Base-by-base conservation (phyloP, 2,797 vertebrate species). In the Diglossa cyanea region DNA sequence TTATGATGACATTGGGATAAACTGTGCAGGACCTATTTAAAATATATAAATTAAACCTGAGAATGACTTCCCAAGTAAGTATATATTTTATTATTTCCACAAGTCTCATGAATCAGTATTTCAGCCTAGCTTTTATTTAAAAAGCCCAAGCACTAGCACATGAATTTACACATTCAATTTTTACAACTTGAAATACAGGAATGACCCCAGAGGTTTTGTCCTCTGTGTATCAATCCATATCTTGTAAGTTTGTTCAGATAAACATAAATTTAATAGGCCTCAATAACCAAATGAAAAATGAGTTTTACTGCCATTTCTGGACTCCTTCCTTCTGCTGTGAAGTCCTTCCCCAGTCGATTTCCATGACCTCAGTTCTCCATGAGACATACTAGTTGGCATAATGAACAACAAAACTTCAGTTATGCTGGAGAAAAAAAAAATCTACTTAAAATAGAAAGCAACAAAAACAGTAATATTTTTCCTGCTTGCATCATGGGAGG, bases 321-420 rank as follows among this genome's bases (percentile, higher is more conserved):
- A 83, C 47, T 95, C 68, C 71, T 83, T 94, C 57, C 84, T 96
- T 80, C 74, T 93, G 50, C 88, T 91, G 23, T 77, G 83, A 94
- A 95, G 91, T 89, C 86, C 86, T 79, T 82, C 77, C 86, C 80
- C 63, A 82, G 75, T 4, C 0, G 11, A 95, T 95, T 95, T 96
- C 94, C 94, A 95, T 86, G 84, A 95, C 84, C 84, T 96, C 90
- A 94, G 88, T 75, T 93, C 93, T 95, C 90, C 75, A 86, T 87
- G 90, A 95, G 88, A 87, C 95, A 93, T 28, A 44, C 50, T 63
- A 92, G 86, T 24, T 93, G 86, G 95, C 92, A 95, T 83, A 87
- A 95, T 65, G 93, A 95, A 93, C 93, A 95, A 94, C 80, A 86
- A 88, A 87, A 87, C 60, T 93, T 93, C 86, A 93, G 86, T 93